Percentiles rank a stretch among this genome's conserved stretches.
Conservation (phyloP, 1,140 invertebrate species). For the Drosophila kepulauana region DNA sequence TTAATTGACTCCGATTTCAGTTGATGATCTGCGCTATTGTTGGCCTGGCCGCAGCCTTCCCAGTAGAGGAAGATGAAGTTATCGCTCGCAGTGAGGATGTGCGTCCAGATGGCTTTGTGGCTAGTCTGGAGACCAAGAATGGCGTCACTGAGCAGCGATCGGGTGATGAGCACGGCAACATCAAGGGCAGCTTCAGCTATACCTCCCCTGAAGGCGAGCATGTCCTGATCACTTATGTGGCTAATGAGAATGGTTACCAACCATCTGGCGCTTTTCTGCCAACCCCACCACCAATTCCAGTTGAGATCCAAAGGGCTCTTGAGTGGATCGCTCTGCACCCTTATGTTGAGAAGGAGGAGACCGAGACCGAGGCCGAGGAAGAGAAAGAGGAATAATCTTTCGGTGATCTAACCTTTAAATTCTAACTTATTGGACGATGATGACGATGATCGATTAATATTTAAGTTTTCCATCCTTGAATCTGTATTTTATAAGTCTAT, state of each 20-base stretch:
- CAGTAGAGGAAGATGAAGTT: conserved; percentile 48
- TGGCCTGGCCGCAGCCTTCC: conserved; percentile 54
- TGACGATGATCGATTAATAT: too few relatives aligned
- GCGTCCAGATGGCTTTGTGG: conserved; percentile 54
- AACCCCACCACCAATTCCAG: conserved; percentile 89
- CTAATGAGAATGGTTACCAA: conserved; percentile 87
- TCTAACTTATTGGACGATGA: too few relatives aligned
- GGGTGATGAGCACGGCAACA: conserved; percentile 73
- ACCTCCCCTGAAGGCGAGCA: conserved; percentile 82
- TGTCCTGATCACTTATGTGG: conserved; percentile 86
- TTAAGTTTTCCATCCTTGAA: too few relatives aligned
- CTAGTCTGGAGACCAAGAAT: conserved; percentile 86
- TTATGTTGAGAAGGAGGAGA: conserved; percentile 11
- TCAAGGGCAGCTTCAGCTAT: conserved; percentile 53
- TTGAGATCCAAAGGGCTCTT: conserved; percentile 87
- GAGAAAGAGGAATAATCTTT: too few relatives aligned
- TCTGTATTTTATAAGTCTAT: too few relatives aligned
- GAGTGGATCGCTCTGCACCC: conserved; percentile 83
- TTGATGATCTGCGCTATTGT: conserved; percentile 61
- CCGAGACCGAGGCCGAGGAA: too few relatives aligned
- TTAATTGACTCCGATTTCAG: conserved; percentile 23
- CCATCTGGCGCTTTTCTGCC: conserved; percentile 85
- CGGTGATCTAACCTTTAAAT: too few relatives aligned
- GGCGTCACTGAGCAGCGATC: conserved; percentile 84
- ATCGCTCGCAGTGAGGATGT: conserved; percentile 40